Conservation (phyloP, 2,797 vertebrate species). For the Nannoperca obscura region DNA sequence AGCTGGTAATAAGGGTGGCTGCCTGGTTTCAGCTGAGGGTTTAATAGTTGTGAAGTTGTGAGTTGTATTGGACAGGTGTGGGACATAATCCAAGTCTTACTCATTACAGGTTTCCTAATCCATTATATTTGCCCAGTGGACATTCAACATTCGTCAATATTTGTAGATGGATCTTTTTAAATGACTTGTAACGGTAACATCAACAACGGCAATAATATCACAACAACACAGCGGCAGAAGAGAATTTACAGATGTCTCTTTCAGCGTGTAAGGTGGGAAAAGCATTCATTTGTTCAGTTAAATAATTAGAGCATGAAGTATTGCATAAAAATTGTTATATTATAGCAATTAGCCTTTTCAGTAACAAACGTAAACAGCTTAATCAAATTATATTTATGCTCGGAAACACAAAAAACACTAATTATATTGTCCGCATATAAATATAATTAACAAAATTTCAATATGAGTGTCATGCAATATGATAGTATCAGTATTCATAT, state of each 20-base stretch:
- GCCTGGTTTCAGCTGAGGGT: conserved; percentile 1
- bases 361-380: conserved; percentile 41
- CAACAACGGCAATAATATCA: neutral
- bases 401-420: neutral
- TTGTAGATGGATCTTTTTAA: conserved; percentile 19
- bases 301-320: conserved; percentile 26
- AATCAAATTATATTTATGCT: conserved; percentile 47
- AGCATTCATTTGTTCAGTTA: conserved; percentile 14
- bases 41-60: neutral
- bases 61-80: conserved; percentile 9
- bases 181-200: neutral
- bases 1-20: neutral
- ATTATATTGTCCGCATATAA: conserved; percentile 41
- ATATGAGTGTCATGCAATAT: conserved; percentile 8
- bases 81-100: conserved; percentile 17
- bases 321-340: conserved; percentile 49
- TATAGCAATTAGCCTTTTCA: conserved; percentile 39
- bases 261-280: conserved; percentile 14
- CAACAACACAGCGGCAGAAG: neutral
- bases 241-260: neutral
- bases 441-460: conserved; percentile 37
- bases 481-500: conserved; percentile 26
- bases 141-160: conserved; percentile 6
- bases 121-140: conserved; percentile 13
- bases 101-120: conserved; percentile 20